Evolutionary conservation across 2,888 invertebrate species (phyloP).

Genomic region (Cyrtodaria siliqua): DNA sequence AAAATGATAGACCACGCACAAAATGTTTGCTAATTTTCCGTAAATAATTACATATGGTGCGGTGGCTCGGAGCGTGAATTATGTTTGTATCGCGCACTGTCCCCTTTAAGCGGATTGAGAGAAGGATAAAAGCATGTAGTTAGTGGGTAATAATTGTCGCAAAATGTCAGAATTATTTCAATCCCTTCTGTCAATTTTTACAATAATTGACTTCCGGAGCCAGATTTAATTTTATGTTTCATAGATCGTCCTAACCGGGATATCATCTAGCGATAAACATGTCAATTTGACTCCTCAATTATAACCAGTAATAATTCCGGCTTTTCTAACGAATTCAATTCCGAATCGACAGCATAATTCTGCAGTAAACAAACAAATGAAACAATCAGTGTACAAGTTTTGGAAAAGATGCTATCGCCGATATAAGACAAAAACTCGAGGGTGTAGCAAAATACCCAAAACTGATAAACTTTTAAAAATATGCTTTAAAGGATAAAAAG

Average conservation of each 20-base stretch:
- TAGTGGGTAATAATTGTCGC: constrained; percentile 57
- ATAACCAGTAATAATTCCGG: too few relatives aligned
- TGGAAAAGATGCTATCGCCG: too few relatives aligned
- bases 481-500: too few relatives aligned
- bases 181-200: constrained; percentile 55
- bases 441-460: too few relatives aligned
- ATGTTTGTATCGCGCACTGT: constrained; percentile 36
- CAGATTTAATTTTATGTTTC: constrained; percentile 21
- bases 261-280: constrained; percentile 31
- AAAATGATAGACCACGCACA: constrained; percentile 55
- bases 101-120: constrained; percentile 42
- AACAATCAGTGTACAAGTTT: too few relatives aligned
- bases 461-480: too few relatives aligned
- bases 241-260: constrained; percentile 8
- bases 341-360: too few relatives aligned
- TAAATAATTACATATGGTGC: constrained; percentile 62
- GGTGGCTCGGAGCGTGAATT: constrained; percentile 43
- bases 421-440: too few relatives aligned
- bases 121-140: constrained; percentile 53
- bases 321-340: too few relatives aligned
- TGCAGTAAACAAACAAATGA: too few relatives aligned
- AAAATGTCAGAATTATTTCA: constrained; percentile 59
- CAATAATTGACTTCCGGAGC: constrained; percentile 48
- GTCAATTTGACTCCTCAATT: constrained; percentile 47
- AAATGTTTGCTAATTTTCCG: constrained; percentile 67